phyloP scores from a whole-genome alignment of 2,113 vertebrate species.

The Cheirogaleus medius region DNA sequence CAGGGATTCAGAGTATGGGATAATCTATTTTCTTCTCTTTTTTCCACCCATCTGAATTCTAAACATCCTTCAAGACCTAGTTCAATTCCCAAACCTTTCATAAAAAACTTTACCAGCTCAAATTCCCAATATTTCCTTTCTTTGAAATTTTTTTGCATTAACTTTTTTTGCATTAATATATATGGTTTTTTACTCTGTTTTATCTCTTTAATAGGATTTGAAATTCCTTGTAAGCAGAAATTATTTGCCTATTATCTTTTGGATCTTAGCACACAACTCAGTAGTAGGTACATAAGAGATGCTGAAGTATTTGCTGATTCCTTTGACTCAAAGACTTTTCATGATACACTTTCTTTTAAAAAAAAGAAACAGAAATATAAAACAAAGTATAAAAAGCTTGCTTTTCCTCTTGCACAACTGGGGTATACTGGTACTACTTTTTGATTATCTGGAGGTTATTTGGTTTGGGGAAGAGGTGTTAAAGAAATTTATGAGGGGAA shows the following conservation, averaged over 20 bases:
- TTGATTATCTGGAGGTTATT: constrained; percentile 7
- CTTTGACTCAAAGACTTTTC: constrained; percentile 26
- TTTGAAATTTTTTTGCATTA: not conserved
- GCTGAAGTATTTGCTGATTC: constrained; percentile 19
- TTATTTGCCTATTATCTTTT: not conserved
- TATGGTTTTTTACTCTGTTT: not conserved
- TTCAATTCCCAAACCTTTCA: not conserved
- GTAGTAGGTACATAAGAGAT: not conserved
- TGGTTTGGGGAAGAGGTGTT: not conserved
- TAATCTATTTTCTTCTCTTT: not conserved
- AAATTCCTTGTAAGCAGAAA: constrained; percentile 38
- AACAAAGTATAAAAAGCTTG: not conserved
- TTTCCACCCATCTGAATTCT: not conserved
- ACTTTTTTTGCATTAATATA: not conserved
- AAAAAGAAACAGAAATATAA: not conserved
- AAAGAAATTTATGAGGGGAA: not conserved
- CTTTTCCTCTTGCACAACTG: not conserved
- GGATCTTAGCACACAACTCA: not conserved
- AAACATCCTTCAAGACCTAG: not conserved
- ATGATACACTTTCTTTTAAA: not conserved
- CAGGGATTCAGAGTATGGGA: not conserved
- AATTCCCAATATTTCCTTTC: not conserved
- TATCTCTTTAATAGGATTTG: constrained; percentile 18
- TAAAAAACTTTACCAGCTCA: not conserved
- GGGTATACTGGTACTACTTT: not conserved